Percentiles rank a stretch among this genome's conserved stretches.
Evolutionary conservation across 2,888 invertebrate species (phyloP).

Genomic region (Octonoba sinensis): DNA sequence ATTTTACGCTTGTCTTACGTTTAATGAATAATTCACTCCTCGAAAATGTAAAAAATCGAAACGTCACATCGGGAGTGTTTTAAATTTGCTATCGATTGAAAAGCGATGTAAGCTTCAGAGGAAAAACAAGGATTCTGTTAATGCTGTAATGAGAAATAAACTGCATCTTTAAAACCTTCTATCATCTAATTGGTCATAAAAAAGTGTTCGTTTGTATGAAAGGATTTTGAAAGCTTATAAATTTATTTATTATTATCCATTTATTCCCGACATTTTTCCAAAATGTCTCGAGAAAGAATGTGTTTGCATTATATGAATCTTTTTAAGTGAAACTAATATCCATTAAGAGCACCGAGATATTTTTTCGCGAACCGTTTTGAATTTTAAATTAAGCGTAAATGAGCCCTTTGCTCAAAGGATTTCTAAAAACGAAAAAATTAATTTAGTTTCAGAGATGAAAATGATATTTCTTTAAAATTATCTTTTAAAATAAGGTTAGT

Average conservation of each 20-base stretch:
- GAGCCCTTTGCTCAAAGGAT: background rate
- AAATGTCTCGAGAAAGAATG: too few relatives aligned
- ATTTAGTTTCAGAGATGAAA: background rate
- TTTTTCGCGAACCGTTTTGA: background rate
- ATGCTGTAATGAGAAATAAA: conserved; percentile 5
- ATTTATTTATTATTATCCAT: background rate
- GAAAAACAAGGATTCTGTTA: background rate
- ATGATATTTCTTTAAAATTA: background rate
- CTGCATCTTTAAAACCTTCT: background rate
- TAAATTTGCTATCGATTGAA: conserved; percentile 3
- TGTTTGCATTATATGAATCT: too few relatives aligned
- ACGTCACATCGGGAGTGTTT: background rate
- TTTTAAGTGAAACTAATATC: too few relatives aligned
- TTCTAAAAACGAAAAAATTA: background rate
- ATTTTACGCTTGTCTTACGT: conserved; percentile 15
- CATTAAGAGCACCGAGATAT: too few relatives aligned
- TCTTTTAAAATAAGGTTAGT: too few relatives aligned
- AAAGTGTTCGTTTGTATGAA: background rate
- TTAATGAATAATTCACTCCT: conserved; percentile 8
- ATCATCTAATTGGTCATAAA: background rate
- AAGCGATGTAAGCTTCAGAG: background rate
- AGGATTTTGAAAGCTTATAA: conserved; percentile 1
- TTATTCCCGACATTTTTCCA: too few relatives aligned
- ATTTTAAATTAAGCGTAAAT: conserved; percentile 1
- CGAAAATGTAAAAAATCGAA: background rate